Base-by-base conservation (phyloP, 2,797 vertebrate genomes). In the Chloroceryle inda region DNA sequence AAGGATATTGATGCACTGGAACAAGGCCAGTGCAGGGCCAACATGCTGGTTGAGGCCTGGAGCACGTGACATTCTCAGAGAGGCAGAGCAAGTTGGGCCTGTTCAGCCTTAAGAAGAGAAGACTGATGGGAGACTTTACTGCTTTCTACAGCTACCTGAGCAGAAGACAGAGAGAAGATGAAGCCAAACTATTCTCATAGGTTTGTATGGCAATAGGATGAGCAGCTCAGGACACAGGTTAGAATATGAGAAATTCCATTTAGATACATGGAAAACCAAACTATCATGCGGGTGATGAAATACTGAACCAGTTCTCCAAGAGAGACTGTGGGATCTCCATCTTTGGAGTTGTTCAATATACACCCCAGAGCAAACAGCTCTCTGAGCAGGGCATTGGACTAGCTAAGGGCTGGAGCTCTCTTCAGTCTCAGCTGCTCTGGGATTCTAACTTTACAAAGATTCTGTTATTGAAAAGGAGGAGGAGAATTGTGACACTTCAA, bases 41-140 rank as follows among this genome's bases (percentile, higher is more conserved):
- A 33, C 27, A 8, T n/a, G 24, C 56, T 20, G 64, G 31, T 6
- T 1, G 1, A 26, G 42, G 45, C 42, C 33, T 79, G 53, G 47
- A 78, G 58, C 15, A 50, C 27, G 4, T 3, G 22, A 19, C 2
- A 6, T 12, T 9, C 35, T 10, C 0, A 1, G 63, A 17, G 26
- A 62, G 33, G 18, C 1, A 3, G 33, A 38, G 47, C 38, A 53
- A 76, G 63, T n/a, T 42, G n/a, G 13, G 31, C 18, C 37, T 37
- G 29, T 11, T 37, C 45, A 38, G 55, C 42, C 45, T 64, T 8
- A 16, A 31, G 29, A 14, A 49, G 38, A 67, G 49, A 47, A 49
- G 24, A 19, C 8, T 24, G 42, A 18, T 3, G 9, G 44, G 40
- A 85, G 23, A 52, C 12, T 22, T 23, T 38, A 31, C 20, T 18